Percentiles rank a stretch among this genome's conserved stretches.
Evolutionary conservation across 2,888 invertebrate genomes (phyloP).

Genomic region (Slavum lentiscoides): DNA sequence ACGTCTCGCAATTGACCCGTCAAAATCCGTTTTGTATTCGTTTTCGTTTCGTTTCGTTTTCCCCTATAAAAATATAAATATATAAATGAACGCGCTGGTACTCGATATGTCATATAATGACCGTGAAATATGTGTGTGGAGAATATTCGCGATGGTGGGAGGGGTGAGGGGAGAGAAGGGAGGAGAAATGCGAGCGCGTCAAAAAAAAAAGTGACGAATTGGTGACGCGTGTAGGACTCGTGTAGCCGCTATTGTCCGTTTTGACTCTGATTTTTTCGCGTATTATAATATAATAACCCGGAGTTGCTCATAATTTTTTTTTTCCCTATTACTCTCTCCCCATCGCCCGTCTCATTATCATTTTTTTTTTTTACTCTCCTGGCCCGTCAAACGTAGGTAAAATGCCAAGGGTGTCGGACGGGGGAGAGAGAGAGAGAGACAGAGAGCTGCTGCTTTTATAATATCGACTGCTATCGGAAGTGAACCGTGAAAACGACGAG

Average conservation of each 20-base stretch:
- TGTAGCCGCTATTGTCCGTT: conserved; percentile 5
- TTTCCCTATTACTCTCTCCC: background rate
- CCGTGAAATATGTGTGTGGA: background rate
- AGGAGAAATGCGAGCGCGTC: background rate
- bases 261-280: conserved; percentile 2
- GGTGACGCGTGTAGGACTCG: conserved; percentile 18
- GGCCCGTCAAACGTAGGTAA: no score
- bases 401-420: no score
- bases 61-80: no score
- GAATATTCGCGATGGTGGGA: background rate
- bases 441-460: no score
- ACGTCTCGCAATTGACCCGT: conserved; percentile 32
- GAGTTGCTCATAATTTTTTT: no score
- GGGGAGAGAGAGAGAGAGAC: no score
- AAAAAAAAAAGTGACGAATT: conserved; percentile 43
- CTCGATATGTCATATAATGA: conserved; percentile 5
- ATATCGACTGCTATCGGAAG: background rate
- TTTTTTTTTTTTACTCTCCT: no score
- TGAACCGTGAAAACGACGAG: conserved; percentile 32
- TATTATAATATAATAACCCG: no score
- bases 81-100: no score
- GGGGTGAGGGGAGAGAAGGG: background rate
- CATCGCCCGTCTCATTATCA: background rate
- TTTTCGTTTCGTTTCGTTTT: background rate
- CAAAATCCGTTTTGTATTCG: background rate